phyloP scores from a whole-genome alignment of 2,113 vertebrate species.

The Rhadina sibilatrix region DNA sequence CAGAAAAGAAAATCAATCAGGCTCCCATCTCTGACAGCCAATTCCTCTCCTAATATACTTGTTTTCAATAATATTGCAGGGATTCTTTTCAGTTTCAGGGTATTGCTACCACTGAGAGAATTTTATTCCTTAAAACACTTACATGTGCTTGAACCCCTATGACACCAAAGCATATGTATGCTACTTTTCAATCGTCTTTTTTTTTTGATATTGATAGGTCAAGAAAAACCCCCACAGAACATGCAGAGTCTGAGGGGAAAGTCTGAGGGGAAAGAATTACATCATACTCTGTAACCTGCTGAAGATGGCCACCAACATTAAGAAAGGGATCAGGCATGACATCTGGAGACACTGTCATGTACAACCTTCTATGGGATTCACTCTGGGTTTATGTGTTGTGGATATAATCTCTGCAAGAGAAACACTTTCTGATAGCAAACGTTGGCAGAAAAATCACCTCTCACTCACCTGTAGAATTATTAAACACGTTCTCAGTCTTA shows the following conservation, averaged over 20 bases:
- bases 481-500: conserved; percentile 8
- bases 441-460: background rate
- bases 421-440: background rate
- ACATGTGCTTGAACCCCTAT: background rate
- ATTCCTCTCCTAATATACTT: background rate
- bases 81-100: background rate
- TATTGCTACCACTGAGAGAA: background rate
- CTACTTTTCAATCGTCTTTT: background rate
- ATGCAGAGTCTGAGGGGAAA: background rate
- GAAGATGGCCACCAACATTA: background rate
- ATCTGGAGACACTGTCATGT: background rate
- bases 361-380: background rate
- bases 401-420: background rate
- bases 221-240: background rate
- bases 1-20: background rate
- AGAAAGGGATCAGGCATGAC: background rate
- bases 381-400: background rate
- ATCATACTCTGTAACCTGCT: background rate
- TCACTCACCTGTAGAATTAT: conserved; percentile 21
- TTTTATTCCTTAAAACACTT: background rate
- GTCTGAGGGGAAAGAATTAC: background rate
- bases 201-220: background rate
- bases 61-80: background rate
- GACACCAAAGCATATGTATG: background rate
- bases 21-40: background rate